Percentiles rank a stretch among this genome's conserved stretches.
Evolutionary conservation across 2,888 invertebrate genomes (phyloP).

Genomic region (Cyaniris semiargus): DNA sequence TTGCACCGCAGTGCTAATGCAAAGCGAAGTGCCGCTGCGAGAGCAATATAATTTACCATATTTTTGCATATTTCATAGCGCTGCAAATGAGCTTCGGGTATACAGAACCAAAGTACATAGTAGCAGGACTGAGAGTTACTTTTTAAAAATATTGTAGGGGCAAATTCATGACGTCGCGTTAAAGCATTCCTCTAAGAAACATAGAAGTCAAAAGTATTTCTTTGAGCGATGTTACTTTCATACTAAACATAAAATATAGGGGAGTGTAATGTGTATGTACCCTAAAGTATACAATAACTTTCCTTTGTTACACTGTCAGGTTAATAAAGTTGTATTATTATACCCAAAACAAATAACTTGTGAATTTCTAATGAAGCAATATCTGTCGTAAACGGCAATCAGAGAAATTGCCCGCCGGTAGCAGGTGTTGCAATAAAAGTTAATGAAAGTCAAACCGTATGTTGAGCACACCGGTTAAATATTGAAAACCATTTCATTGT

Average conservation of each 20-base stretch:
- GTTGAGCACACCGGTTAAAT: neutral
- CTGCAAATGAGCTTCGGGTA: neutral
- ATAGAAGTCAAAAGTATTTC: too few relatives aligned
- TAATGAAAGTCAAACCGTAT: slow-evolving; percentile 4
- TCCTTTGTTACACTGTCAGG: neutral
- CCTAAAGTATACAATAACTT: neutral
- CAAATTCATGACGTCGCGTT: too few relatives aligned
- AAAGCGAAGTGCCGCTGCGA: neutral
- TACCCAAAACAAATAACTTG: neutral
- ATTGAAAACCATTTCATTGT: neutral
- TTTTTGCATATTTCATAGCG: slow-evolving; percentile 2
- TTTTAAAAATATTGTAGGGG: too few relatives aligned
- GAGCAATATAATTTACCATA: slow-evolving; percentile 12
- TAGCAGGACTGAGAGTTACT: too few relatives aligned
- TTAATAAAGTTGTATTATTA: neutral
- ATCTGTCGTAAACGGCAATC: neutral
- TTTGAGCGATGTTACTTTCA: too few relatives aligned
- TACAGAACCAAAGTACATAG: neutral
- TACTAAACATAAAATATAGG: too few relatives aligned
- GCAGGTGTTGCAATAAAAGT: slow-evolving; percentile 16
- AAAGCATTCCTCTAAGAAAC: too few relatives aligned
- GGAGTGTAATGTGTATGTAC: too few relatives aligned
- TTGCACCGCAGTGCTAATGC: neutral
- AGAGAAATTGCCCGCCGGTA: neutral
- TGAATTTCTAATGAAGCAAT: neutral